Evolutionary conservation across 2,888 invertebrate species (phyloP).

Genomic region (Lasioglossum vierecki): DNA sequence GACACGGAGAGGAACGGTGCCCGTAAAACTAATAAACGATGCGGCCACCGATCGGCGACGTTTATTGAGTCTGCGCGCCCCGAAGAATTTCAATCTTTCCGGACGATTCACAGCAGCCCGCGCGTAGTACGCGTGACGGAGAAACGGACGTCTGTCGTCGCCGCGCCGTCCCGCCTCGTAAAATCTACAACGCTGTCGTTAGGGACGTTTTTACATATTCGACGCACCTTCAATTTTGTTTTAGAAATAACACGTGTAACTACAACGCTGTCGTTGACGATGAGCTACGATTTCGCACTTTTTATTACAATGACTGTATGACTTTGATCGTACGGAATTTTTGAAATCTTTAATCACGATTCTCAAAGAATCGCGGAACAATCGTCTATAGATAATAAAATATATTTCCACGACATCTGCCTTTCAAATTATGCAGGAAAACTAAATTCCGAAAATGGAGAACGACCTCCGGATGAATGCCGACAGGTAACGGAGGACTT

Average conservation of each 20-base stretch:
- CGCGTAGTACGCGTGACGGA: neutral
- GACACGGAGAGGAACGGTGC: constrained; percentile 52
- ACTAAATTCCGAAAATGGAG: neutral
- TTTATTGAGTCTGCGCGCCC: constrained; percentile 56
- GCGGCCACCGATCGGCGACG: constrained; percentile 42
- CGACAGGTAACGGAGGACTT: constrained; percentile 20
- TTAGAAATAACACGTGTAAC: too few relatives aligned
- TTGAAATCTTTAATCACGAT: too few relatives aligned
- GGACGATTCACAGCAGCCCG: neutral
- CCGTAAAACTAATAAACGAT: constrained; percentile 69
- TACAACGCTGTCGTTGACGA: neutral
- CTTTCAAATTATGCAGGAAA: neutral
- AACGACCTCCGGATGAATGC: neutral
- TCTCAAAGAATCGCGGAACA: too few relatives aligned
- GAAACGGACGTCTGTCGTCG: neutral
- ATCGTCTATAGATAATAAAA: too few relatives aligned
- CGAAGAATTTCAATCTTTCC: constrained; percentile 61
- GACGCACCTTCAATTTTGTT: too few relatives aligned
- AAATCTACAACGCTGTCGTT: neutral
- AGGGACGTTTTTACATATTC: neutral
- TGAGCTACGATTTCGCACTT: too few relatives aligned
- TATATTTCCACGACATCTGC: neutral
- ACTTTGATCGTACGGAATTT: too few relatives aligned
- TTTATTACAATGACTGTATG: too few relatives aligned
- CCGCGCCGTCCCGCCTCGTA: neutral